Conservation (phyloP, 2,888 invertebrate genomes). For the Drosophila subsilvestris region DNA sequence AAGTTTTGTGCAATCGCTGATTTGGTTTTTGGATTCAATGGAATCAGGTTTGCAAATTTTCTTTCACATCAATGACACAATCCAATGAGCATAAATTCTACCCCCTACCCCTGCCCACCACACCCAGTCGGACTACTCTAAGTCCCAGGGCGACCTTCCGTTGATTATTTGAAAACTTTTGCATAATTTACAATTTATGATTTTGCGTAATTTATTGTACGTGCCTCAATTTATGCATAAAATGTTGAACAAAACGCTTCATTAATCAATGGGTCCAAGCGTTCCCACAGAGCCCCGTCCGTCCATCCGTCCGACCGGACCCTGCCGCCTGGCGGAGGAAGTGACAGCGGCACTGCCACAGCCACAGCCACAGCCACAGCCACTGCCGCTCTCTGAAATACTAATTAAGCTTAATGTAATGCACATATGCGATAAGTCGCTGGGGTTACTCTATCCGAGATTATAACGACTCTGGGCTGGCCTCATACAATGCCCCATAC, state of each 20-base stretch:
- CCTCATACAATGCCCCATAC: constrained; percentile 22
- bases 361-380: neutral
- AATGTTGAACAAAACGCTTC: constrained; percentile 72
- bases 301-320: constrained; percentile 1
- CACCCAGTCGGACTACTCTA: neutral
- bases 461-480: constrained; percentile 63
- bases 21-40: constrained; percentile 47
- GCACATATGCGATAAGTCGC: constrained; percentile 76
- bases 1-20: constrained; percentile 46
- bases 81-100: constrained; percentile 26
- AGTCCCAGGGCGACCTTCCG: constrained; percentile 56
- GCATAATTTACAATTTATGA: constrained; percentile 78
- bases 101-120: neutral
- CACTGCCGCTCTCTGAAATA: constrained; percentile 42
- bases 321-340: neutral
- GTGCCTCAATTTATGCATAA: constrained; percentile 73
- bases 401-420: constrained; percentile 78
- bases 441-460: constrained; percentile 62
- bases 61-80: constrained; percentile 61
- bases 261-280: constrained; percentile 68
- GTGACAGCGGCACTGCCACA: neutral
- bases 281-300: constrained; percentile 62
- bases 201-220: constrained; percentile 76
- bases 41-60: constrained; percentile 73
- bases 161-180: constrained; percentile 70